Evolutionary conservation across 2,888 invertebrate genomes (phyloP).

Genomic region (Microctonus brassicae): DNA sequence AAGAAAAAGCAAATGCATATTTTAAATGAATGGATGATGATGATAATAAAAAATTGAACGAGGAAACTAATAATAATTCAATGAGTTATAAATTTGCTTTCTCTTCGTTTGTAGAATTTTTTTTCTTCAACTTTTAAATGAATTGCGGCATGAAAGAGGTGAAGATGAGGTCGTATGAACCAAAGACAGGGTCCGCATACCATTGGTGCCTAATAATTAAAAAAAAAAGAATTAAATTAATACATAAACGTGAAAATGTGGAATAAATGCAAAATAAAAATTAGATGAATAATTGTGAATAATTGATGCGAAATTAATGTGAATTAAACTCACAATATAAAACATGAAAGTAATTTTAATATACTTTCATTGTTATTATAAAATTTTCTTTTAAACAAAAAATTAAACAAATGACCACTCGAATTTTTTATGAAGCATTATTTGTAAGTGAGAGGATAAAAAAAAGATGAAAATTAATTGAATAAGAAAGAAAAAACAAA

Average conservation of each 20-base stretch:
- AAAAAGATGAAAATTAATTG: neutral
- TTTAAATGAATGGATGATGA: neutral
- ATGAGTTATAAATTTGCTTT: neutral
- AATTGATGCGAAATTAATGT: slow-evolving; percentile 48
- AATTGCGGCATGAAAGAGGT: slow-evolving; percentile 55
- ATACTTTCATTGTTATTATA: neutral
- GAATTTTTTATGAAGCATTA: slow-evolving; percentile 3
- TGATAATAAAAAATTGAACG: neutral
- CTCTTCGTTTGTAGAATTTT: slow-evolving; percentile 12
- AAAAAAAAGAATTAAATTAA: slow-evolving; percentile 46
- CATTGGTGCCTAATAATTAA: slow-evolving; percentile 69
- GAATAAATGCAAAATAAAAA: slow-evolving; percentile 32
- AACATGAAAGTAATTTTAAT: slow-evolving; percentile 29
- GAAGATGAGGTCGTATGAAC: slow-evolving; percentile 63
- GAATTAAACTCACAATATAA: too few species aligned
- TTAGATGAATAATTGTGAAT: slow-evolving; percentile 50
- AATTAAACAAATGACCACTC: neutral
- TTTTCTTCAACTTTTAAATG: slow-evolving; percentile 20
- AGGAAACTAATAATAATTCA: too few species aligned
- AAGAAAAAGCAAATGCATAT: neutral
- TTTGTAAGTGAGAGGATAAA: slow-evolving; percentile 18
- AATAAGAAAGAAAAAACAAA: neutral
- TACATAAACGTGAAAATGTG: slow-evolving; percentile 37
- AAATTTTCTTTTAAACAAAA: neutral
- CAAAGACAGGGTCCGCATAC: slow-evolving; percentile 71